A percentile compares a stretch with the other conserved stretches of the same genome.
phyloP scores from a whole-genome alignment of 2,797 vertebrate species.

The Australoheros facetus region DNA sequence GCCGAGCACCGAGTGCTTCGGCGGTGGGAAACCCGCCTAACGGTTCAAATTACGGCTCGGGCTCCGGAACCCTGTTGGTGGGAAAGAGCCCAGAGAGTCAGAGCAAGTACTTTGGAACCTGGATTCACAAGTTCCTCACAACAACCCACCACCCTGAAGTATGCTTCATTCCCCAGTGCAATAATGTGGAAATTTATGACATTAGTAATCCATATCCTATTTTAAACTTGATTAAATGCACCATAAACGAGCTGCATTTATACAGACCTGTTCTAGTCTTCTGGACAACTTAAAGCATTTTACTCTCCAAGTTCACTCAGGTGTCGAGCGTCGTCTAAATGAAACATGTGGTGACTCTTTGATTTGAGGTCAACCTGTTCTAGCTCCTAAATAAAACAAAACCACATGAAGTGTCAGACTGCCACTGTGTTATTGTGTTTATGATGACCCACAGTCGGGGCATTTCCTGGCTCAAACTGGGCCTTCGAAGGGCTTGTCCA shows the following conservation, averaged over 20 bases:
- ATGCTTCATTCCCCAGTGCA: background rate
- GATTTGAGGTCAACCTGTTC: background rate
- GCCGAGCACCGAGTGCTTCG: too few species aligned
- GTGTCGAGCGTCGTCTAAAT: rapidly evolving
- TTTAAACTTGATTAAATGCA: rapidly evolving
- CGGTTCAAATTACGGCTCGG: too few species aligned
- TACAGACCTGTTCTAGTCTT: background rate
- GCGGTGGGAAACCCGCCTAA: too few species aligned
- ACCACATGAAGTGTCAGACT: background rate
- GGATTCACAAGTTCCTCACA: background rate
- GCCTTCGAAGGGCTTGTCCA: background rate
- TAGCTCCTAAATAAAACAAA: background rate
- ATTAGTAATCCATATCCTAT: too few species aligned
- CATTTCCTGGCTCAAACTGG: rapidly evolving
- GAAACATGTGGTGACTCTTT: rapidly evolving
- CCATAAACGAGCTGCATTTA: background rate
- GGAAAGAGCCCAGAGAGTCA: background rate
- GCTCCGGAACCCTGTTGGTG: too few species aligned
- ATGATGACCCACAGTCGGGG: background rate
- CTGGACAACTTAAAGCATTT: background rate
- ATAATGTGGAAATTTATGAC: background rate
- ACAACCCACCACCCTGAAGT: background rate
- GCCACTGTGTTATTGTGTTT: background rate
- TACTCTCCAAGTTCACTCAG: background rate
- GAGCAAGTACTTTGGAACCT: background rate